Percentiles rank a stretch among this genome's conserved stretches.
Evolutionary conservation across 2,888 invertebrate species (phyloP).

Genomic region (Oxyteleia sp.): DNA sequence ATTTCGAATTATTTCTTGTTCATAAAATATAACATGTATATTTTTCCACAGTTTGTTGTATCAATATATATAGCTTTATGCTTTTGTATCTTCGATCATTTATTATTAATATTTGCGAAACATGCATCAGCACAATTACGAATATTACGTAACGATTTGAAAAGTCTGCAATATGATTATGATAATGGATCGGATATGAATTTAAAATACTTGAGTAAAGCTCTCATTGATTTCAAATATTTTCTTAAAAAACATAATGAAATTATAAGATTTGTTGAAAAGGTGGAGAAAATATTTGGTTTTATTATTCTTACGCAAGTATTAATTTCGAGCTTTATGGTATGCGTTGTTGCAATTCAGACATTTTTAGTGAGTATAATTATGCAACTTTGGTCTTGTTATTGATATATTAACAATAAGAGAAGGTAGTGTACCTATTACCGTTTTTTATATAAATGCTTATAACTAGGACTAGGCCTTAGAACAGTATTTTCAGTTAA

Average conservation of each 20-base stretch:
- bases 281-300: conserved; percentile 1
- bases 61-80: conserved; percentile 27
- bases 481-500: no score
- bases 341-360: conserved; percentile 33
- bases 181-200: not conserved
- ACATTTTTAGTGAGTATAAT: conserved; percentile 39
- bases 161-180: not conserved
- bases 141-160: conserved; percentile 17
- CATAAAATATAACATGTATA: no score
- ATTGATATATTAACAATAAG: no score
- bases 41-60: conserved; percentile 8
- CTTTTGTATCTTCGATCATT: conserved; percentile 26
- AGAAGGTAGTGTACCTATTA: no score
- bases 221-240: not conserved
- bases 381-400: no score
- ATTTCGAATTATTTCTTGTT: no score
- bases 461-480: no score
- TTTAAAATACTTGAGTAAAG: not conserved
- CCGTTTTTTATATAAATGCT: no score
- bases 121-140: conserved; percentile 31
- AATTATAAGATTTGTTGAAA: conserved; percentile 24
- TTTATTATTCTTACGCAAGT: conserved; percentile 19
- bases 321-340: conserved; percentile 35
- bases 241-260: conserved; percentile 34
- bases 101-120: conserved; percentile 30